phyloP scores from a whole-genome alignment of 2,888 invertebrate genomes.

The Heliconius charithonia region DNA sequence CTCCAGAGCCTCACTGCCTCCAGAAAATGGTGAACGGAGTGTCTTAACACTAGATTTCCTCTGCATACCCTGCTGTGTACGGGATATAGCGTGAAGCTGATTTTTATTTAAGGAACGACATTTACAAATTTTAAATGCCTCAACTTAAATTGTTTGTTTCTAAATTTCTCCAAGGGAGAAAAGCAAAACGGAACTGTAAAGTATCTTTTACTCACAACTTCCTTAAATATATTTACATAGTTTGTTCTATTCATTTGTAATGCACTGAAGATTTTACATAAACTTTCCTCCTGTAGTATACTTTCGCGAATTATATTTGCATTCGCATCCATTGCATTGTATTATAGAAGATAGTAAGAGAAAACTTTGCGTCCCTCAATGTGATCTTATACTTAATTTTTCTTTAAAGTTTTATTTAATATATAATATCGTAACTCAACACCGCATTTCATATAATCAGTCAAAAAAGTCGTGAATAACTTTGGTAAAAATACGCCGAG shows the following conservation, averaged over 20 bases:
- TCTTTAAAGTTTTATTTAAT: neutral
- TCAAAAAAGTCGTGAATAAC: neutral
- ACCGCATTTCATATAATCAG: neutral
- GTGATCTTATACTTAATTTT: neutral
- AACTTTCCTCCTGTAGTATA: slow-evolving; percentile 1
- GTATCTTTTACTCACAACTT: slow-evolving; percentile 14
- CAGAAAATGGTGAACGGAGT: too few species aligned
- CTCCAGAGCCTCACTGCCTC: too few species aligned
- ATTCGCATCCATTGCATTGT: neutral
- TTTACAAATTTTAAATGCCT: neutral
- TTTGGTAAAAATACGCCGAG: neutral
- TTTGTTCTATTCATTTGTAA: neutral
- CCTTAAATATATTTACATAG: slow-evolving; percentile 4
- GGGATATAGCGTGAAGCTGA: too few species aligned
- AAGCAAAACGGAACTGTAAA: slow-evolving; percentile 1
- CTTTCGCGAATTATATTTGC: slow-evolving; percentile 11
- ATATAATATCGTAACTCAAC: neutral
- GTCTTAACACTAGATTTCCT: too few species aligned
- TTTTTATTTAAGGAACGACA: too few species aligned
- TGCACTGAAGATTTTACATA: neutral
- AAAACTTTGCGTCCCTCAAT: neutral
- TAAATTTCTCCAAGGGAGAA: neutral
- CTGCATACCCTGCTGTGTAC: too few species aligned
- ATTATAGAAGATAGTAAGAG: neutral
- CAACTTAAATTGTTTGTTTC: neutral